Conservation (phyloP, 2,797 vertebrate species). For the Odontamblyopus rebecca region DNA sequence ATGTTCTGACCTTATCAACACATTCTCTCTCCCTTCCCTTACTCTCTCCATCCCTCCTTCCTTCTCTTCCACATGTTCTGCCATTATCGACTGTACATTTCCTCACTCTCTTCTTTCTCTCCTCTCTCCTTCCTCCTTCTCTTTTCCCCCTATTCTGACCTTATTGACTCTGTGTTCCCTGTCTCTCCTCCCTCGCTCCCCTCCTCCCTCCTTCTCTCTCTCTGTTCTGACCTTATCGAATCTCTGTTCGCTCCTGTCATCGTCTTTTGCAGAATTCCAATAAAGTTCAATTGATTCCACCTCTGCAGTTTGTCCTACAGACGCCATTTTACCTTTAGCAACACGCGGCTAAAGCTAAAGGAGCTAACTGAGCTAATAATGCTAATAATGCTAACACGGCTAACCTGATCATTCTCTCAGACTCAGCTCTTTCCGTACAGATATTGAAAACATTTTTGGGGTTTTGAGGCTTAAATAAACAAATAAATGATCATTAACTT, state of each 20-base stretch:
- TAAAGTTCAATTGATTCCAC: constrained; percentile 49
- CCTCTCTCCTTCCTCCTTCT: no score
- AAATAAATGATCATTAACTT: no score
- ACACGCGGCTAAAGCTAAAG: neutral
- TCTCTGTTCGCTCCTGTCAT: constrained; percentile 1
- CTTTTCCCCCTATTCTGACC: neutral
- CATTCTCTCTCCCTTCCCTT: neutral
- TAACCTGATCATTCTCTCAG: no score
- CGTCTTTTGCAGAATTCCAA: constrained; percentile 32
- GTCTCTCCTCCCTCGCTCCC: neutral
- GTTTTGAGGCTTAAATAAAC: no score
- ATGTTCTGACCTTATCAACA: neutral
- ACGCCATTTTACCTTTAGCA: neutral
- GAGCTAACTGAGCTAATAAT: no score
- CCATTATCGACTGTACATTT: neutral
- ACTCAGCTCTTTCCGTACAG: no score
- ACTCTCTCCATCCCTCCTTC: neutral
- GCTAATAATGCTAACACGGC: no score
- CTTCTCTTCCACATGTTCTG: neutral
- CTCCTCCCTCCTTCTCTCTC: neutral
- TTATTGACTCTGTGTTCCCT: no score
- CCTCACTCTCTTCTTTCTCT: neutral
- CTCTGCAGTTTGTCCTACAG: constrained; percentile 17
- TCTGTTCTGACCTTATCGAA: constrained; percentile 39
- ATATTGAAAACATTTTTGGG: no score